Evolutionary conservation across 2,113 vertebrate species (phyloP).

Genomic region (Alectura lathami): DNA sequence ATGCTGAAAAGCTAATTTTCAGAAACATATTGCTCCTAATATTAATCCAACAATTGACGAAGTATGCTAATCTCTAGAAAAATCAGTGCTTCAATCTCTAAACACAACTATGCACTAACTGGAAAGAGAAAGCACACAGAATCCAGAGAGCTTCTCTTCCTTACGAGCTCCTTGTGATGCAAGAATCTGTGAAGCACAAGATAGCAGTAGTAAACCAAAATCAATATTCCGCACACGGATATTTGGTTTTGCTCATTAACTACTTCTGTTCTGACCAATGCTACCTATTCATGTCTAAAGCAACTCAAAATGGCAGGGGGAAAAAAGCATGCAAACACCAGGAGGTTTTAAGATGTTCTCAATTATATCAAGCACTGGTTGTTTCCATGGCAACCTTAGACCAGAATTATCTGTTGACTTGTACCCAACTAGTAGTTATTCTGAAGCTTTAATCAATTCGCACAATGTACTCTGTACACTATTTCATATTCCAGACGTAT

Average conservation of each 20-base stretch:
- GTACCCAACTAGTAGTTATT: slow-evolving; percentile 77
- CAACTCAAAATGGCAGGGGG: slow-evolving; percentile 83
- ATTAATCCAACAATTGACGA: slow-evolving; percentile 74
- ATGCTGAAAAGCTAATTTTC: slow-evolving; percentile 80
- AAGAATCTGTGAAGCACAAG: slow-evolving; percentile 65
- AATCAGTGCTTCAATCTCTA: slow-evolving; percentile 46
- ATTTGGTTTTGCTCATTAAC: slow-evolving; percentile 62
- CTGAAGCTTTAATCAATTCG: slow-evolving; percentile 74
- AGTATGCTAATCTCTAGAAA: slow-evolving; percentile 74
- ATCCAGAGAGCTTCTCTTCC: slow-evolving; percentile 73
- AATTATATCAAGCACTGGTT: slow-evolving; percentile 82
- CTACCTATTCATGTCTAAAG: slow-evolving; percentile 76
- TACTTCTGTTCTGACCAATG: slow-evolving; percentile 60
- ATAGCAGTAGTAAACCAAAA: slow-evolving; percentile 62
- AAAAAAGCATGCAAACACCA: slow-evolving; percentile 75
- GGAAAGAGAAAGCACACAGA: slow-evolving; percentile 66
- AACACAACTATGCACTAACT: slow-evolving; percentile 54
- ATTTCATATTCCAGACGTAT: slow-evolving; percentile 3
- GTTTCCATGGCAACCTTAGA: slow-evolving; percentile 87
- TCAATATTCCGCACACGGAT: slow-evolving; percentile 63
- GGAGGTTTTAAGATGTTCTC: slow-evolving; percentile 84
- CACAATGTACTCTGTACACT: slow-evolving; percentile 57
- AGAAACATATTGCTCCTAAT: slow-evolving; percentile 82
- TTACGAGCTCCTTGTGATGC: slow-evolving; percentile 67
- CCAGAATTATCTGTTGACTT: slow-evolving; percentile 83